Conservation (phyloP, 1,140 invertebrate genomes). For the Andricus grossulariae region DNA sequence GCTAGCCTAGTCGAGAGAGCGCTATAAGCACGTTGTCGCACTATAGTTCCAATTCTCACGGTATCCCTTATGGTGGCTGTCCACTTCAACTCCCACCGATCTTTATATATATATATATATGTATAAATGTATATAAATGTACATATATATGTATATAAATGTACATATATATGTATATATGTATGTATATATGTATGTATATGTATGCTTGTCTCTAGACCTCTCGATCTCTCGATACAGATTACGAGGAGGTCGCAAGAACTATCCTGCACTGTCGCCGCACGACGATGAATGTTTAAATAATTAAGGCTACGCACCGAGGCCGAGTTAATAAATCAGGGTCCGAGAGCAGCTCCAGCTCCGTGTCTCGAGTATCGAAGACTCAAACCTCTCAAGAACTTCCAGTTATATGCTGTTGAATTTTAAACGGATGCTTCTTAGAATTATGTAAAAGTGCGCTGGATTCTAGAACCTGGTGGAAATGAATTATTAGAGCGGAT, state of each 20-base stretch:
- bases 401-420: constrained; percentile 27
- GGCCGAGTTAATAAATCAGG: constrained; percentile 31
- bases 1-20: constrained; percentile 49
- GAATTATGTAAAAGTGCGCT: constrained; percentile 21
- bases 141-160: neutral
- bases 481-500: constrained; percentile 21
- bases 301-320: constrained; percentile 28
- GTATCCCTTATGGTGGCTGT: constrained; percentile 56
- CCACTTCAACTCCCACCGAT: constrained; percentile 24
- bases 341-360: neutral
- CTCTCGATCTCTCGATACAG: constrained; percentile 26
- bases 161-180: neutral
- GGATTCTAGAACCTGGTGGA: neutral
- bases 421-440: constrained; percentile 18
- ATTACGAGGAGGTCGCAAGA: constrained; percentile 30
- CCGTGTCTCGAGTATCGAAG: constrained; percentile 10
- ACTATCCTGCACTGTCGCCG: constrained; percentile 30
- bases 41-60: constrained; percentile 64
- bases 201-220: constrained; percentile 26
- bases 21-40: constrained; percentile 39
- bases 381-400: constrained; percentile 14
- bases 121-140: neutral
- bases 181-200: neutral
- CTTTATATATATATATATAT: constrained; percentile 1
- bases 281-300: constrained; percentile 29